phyloP scores from a whole-genome alignment of 2,113 vertebrate genomes.

The Tachysurus vachellii region DNA sequence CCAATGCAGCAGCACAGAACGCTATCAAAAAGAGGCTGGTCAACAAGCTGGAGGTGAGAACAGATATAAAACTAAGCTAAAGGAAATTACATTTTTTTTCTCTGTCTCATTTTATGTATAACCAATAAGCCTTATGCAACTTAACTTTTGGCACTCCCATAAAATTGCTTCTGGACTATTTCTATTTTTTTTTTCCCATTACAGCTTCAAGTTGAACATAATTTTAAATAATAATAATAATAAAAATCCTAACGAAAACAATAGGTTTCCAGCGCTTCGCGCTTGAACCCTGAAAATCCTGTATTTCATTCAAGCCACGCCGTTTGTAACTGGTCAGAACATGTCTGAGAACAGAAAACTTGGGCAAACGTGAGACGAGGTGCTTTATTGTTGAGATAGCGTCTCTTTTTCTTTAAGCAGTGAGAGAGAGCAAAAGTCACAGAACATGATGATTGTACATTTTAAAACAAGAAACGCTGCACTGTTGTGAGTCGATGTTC shows the following conservation, averaged over 20 bases:
- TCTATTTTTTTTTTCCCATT: background rate
- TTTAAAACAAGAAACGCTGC: background rate
- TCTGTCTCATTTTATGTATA: background rate
- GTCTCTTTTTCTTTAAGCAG: background rate
- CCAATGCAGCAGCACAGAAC: constrained; percentile 91
- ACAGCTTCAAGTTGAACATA: background rate
- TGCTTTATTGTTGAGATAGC: background rate
- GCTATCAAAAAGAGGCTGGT: constrained; percentile 97
- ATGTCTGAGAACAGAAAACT: background rate
- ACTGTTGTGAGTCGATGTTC: background rate
- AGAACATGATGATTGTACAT: background rate
- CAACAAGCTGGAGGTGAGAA: constrained; percentile 89
- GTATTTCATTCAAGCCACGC: too few relatives aligned
- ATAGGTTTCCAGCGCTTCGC: too few relatives aligned
- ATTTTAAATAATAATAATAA: too few relatives aligned
- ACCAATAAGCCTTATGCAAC: background rate
- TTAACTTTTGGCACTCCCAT: background rate
- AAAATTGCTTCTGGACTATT: background rate
- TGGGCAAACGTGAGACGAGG: background rate
- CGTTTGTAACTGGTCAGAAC: background rate
- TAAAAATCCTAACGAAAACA: too few relatives aligned
- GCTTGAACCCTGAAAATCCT: background rate
- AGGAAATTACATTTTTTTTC: background rate
- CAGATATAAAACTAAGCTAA: background rate
- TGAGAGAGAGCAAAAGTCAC: background rate